Base-by-base conservation (phyloP, 2,797 vertebrate species). In the Bradypodion ventrale region DNA sequence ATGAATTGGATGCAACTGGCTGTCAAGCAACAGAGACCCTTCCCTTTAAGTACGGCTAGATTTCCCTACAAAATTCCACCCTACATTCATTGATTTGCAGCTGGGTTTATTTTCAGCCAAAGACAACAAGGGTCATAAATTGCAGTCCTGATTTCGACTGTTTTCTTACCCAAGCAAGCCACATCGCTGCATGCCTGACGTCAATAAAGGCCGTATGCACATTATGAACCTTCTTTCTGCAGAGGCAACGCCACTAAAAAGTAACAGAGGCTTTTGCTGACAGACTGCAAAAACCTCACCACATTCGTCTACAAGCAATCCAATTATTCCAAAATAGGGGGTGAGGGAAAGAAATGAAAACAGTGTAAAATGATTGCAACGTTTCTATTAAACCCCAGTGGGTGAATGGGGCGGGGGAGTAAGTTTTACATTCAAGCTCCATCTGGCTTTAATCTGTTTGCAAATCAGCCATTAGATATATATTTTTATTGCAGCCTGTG, bases 191-290 rank as follows among this genome's bases (percentile, higher is more conserved):
- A 73, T 56, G 32, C 83, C 85, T 82, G 91, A 89, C 10, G 42
- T 81, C 89, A 90, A 84, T 12, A 15, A 77, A 80, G 60, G 83
- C 69, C 88, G 82, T 78, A 12, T n/a, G n/a, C 44, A 75, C 74
- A 83, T 83, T 46, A 90, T 86, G 78, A 90, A 35, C 88, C 73
- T 78, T 42, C n/a, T 40, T 69, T 12, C 87, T 83, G 82, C 82
- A 87, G 81, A 87, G 81, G 78, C 78, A 89, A 37, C 74, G 80
- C 82, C 90, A 87, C 90, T 80, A 85, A 72, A 44, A 49, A 92
- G 89, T 78, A 89, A 82, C 19, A 87, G 52, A 0, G 23, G 75
- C 40, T 63, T 88, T 87, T 83, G 52, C 73, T 92, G 65, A 83
- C 65, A 91, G 42, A 60, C 73, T 44, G 87, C 60, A 88, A 89